Conservation (phyloP, 2,797 vertebrate genomes). For the Sylvia borin region DNA sequence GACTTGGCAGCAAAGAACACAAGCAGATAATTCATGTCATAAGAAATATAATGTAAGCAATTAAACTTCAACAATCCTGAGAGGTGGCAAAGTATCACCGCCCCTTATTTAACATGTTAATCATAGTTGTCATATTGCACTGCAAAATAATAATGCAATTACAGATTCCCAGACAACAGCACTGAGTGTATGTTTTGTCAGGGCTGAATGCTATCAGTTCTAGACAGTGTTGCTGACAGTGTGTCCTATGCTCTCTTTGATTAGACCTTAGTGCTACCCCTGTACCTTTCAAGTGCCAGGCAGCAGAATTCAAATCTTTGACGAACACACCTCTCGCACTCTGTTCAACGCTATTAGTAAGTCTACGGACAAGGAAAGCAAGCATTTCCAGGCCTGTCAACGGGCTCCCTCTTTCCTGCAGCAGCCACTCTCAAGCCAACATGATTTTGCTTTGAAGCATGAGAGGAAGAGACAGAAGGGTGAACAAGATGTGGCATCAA, state of each 20-base stretch:
- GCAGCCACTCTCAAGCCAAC: background rate
- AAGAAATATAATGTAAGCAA: background rate
- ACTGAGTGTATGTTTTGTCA: background rate
- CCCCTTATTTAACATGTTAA: background rate
- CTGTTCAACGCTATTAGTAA: background rate
- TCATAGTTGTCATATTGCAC: background rate
- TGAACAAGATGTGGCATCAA: background rate
- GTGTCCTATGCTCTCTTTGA: fast-evolving
- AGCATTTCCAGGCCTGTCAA: background rate
- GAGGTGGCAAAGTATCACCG: background rate
- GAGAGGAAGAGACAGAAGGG: background rate
- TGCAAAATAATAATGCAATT: background rate
- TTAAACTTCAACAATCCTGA: background rate
- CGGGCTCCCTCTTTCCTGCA: background rate
- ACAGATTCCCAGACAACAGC: background rate
- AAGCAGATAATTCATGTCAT: background rate
- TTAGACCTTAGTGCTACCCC: fast-evolving
- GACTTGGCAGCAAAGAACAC: background rate
- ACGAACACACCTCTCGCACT: background rate
- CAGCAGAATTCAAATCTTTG: background rate
- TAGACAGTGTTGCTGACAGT: background rate
- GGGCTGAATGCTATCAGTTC: background rate
- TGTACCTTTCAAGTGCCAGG: background rate
- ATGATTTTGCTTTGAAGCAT: background rate
- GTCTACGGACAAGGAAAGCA: background rate